A percentile compares a stretch with the other conserved stretches of the same genome.
These are phyloP conservation scores for Pterostichus niger DNA, from an alignment of 2,888 invertebrate genomes.

Conservation along the genomic window DNA sequence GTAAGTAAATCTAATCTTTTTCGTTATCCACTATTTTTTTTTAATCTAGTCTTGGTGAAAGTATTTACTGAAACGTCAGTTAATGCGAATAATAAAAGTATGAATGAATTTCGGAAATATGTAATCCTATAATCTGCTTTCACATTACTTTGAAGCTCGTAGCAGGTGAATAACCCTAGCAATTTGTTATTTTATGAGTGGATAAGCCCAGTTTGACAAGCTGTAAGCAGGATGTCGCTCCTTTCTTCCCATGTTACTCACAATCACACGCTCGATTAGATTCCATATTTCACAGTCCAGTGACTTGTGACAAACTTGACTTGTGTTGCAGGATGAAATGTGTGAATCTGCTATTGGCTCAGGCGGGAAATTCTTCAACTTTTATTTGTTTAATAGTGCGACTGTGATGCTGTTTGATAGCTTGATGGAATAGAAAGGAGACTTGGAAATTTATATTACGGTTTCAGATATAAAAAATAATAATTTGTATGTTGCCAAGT, in stretches of 20 bases:
- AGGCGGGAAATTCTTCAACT: not conserved
- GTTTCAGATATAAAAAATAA: too few relatives aligned
- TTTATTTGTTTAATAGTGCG: slow-evolving; percentile 25
- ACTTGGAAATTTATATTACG: slow-evolving; percentile 12
- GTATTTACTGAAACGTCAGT: not conserved
- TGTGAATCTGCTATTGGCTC: not conserved
- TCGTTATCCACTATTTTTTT: too few relatives aligned
- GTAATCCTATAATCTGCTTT: too few relatives aligned
- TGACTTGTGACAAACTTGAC: slow-evolving; percentile 34
- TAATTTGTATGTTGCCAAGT: too few relatives aligned
- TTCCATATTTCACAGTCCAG: slow-evolving; percentile 56
- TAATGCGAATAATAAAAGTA: not conserved
- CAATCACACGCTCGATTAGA: slow-evolving; percentile 50
- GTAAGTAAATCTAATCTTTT: too few relatives aligned
- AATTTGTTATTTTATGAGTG: slow-evolving; percentile 23
- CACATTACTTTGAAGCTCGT: too few relatives aligned
- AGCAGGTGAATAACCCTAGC: slow-evolving; percentile 14
- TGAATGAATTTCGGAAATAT: not conserved
- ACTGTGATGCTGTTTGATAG: not conserved
- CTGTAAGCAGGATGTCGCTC: not conserved
- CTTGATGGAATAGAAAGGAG: not conserved
- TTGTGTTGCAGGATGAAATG: slow-evolving; percentile 8
- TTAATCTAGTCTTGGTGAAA: too few relatives aligned
- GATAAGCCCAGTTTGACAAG: slow-evolving; percentile 1
- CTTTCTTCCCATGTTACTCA: slow-evolving; percentile 36